A percentile compares a stretch with the other conserved stretches of the same genome.
Conservation (phyloP, 1,140 invertebrate genomes). For the Bombus pascuorum region DNA sequence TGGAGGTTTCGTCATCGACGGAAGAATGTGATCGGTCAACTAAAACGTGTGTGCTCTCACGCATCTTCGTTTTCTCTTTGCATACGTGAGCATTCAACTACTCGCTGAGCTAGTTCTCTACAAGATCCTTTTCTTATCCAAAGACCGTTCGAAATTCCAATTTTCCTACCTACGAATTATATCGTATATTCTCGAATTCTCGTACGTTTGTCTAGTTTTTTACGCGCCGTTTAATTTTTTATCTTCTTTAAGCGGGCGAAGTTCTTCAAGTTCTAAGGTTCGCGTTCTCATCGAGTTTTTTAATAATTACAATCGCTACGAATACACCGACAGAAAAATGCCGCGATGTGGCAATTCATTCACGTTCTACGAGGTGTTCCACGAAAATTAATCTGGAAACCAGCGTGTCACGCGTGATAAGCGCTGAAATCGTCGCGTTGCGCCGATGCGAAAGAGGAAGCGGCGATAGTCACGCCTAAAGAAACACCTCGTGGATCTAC, state of each 20-base stretch:
- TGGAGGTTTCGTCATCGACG: constrained; percentile 9
- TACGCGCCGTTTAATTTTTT: neutral
- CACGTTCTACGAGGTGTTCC: too few relatives aligned
- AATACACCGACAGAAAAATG: too few relatives aligned
- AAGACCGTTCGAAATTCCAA: neutral
- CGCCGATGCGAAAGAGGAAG: too few relatives aligned
- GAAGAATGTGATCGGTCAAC: constrained; percentile 25
- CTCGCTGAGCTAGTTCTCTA: neutral
- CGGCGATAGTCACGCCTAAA: neutral
- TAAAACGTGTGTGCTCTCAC: constrained; percentile 26
- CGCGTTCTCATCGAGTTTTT: too few relatives aligned
- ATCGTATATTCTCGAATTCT: neutral
- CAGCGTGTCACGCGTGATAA: too few relatives aligned
- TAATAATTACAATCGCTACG: too few relatives aligned
- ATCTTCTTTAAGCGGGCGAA: neutral
- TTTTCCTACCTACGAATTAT: neutral
- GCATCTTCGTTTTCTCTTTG: neutral
- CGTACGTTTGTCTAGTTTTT: too few relatives aligned
- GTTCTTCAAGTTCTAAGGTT: too few relatives aligned
- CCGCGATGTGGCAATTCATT: too few relatives aligned
- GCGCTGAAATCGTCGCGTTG: too few relatives aligned
- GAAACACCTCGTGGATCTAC: neutral
- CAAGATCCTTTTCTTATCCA: neutral
- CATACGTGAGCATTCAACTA: too few relatives aligned
- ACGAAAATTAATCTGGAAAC: too few relatives aligned